These are phyloP conservation scores for Oscheius sp. DNA, from an alignment of 2,888 invertebrate genomes.

Conservation along the genomic window DNA sequence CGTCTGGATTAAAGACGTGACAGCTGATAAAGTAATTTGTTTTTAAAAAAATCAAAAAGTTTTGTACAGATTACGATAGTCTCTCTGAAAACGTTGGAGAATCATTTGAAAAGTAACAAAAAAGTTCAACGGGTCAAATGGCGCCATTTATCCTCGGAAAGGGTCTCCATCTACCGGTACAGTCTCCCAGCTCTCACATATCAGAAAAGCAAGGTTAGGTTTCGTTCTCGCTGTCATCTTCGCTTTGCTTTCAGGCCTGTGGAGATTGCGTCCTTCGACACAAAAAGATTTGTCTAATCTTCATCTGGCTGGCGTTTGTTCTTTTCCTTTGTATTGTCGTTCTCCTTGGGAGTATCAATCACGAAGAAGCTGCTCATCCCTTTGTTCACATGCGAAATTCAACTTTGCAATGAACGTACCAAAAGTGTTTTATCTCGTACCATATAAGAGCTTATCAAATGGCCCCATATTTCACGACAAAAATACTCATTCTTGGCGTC, in stretches of 20 bases:
- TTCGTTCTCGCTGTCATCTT: not conserved
- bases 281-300: slow-evolving; percentile 49
- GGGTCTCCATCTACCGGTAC: slow-evolving; percentile 53
- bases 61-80: slow-evolving; percentile 48
- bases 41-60: not conserved
- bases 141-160: slow-evolving; percentile 49
- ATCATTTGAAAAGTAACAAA: slow-evolving; percentile 49
- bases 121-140: slow-evolving; percentile 54
- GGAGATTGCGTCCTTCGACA: slow-evolving; percentile 31
- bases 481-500: too few species aligned
- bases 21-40: slow-evolving; percentile 34
- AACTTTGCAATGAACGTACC: slow-evolving; percentile 1
- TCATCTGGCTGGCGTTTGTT: slow-evolving; percentile 52
- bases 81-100: slow-evolving; percentile 52
- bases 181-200: slow-evolving; percentile 50
- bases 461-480: too few species aligned
- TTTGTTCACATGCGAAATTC: slow-evolving; percentile 37
- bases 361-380: slow-evolving; percentile 45
- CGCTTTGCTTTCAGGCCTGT: not conserved
- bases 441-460: too few species aligned
- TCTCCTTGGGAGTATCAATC: slow-evolving; percentile 45
- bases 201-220: slow-evolving; percentile 30
- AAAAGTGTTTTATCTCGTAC: too few species aligned
- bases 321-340: slow-evolving; percentile 52
- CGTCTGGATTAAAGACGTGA: slow-evolving; percentile 48